A percentile compares a stretch with the other conserved stretches of the same genome.
These are phyloP conservation scores for Chaenocephalus aceratus DNA, from an alignment of 2,113 vertebrate species.

Conservation along the genomic window DNA sequence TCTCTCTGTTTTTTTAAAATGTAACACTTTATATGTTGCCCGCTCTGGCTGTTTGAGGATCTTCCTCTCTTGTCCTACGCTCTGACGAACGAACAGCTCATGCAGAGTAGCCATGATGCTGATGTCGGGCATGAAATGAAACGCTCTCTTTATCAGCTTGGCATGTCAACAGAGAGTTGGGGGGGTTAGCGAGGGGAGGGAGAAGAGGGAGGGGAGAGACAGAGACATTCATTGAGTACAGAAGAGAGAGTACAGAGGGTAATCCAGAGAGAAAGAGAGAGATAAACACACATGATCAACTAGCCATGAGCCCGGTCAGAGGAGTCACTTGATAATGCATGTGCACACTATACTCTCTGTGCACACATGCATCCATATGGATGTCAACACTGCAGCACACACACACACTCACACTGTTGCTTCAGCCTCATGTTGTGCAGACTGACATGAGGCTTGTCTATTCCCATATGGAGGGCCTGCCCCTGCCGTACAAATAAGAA, in stretches of 20 bases:
- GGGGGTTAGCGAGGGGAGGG: rapidly evolving
- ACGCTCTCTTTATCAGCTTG: constrained; percentile 57
- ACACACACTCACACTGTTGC: constrained; percentile 18
- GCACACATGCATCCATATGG: constrained; percentile 14
- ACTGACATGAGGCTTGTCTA: constrained; percentile 28
- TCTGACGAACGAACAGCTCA: constrained; percentile 50
- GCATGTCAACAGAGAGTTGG: constrained; percentile 21
- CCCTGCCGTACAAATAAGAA: not conserved
- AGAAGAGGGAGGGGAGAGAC: not conserved
- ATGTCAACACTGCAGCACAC: constrained; percentile 25
- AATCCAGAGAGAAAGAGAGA: not conserved
- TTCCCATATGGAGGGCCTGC: not conserved
- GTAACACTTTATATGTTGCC: constrained; percentile 15
- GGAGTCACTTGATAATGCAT: constrained; percentile 27
- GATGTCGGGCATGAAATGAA: constrained; percentile 56
- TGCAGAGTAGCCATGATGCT: constrained; percentile 52
- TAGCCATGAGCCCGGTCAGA: constrained; percentile 29
- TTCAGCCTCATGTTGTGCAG: constrained; percentile 17
- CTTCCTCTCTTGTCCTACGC: constrained; percentile 24
- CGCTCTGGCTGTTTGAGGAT: constrained; percentile 21
- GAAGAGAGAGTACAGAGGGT: not conserved
- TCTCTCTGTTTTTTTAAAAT: not conserved
- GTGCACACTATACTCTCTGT: constrained; percentile 8
- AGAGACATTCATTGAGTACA: constrained; percentile 8
- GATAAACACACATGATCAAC: constrained; percentile 37